These are phyloP conservation scores for Pseudolycoriella hygida DNA, from an alignment of 2,888 invertebrate species.

Conservation along the genomic window DNA sequence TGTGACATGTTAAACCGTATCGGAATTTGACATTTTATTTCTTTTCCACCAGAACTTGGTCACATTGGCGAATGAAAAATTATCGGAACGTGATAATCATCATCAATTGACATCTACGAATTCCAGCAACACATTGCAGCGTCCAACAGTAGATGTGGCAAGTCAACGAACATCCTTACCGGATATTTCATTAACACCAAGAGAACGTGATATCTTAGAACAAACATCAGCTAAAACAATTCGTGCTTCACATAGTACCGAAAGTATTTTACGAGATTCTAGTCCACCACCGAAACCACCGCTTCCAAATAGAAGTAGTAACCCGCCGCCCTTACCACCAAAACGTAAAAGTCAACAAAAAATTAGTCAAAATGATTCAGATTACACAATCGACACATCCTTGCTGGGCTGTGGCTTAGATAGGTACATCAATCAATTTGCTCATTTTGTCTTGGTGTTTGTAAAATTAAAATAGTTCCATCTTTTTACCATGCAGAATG, in stretches of 20 bases:
- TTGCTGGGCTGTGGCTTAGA: slow-evolving; percentile 45
- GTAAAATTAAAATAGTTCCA: neutral
- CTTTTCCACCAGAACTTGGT: slow-evolving; percentile 43
- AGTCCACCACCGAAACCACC: slow-evolving; percentile 81
- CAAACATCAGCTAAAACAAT: slow-evolving; percentile 37
- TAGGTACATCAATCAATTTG: slow-evolving; percentile 18
- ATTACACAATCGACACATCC: slow-evolving; percentile 31
- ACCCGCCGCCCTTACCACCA: slow-evolving; percentile 64
- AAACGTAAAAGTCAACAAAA: slow-evolving; percentile 40
- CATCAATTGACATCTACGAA: slow-evolving; percentile 9
- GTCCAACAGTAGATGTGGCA: slow-evolving; percentile 28
- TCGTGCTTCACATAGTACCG: slow-evolving; percentile 63
- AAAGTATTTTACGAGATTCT: slow-evolving; percentile 55
- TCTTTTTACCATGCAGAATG: slow-evolving; percentile 22
- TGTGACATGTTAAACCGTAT: too few species aligned
- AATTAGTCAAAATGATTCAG: slow-evolving; percentile 28
- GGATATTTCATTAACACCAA: slow-evolving; percentile 69
- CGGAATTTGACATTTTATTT: neutral
- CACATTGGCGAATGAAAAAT: slow-evolving; percentile 64
- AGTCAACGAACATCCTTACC: slow-evolving; percentile 49
- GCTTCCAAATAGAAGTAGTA: slow-evolving; percentile 40
- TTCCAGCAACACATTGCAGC: slow-evolving; percentile 20
- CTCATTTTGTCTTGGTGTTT: neutral
- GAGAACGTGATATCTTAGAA: slow-evolving; percentile 28
- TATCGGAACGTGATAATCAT: slow-evolving; percentile 37